Base-by-base conservation (phyloP, 2,113 vertebrate genomes). In the Malurus alboscapulatus region DNA sequence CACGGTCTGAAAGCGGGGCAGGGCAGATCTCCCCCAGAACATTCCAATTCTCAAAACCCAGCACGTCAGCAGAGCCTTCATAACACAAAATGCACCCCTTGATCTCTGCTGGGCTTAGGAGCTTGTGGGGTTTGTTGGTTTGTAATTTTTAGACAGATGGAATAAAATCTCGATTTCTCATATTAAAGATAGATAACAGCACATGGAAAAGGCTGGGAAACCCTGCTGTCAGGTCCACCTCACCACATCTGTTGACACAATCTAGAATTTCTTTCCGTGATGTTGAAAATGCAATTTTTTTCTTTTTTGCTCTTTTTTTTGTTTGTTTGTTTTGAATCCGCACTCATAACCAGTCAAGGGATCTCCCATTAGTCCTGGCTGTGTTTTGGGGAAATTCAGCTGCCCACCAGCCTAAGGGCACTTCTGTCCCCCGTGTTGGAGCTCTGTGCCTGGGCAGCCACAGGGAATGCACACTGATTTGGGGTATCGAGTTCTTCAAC, bases 391-490 rank as follows among this genome's bases (percentile, higher is more conserved):
- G 18, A 47, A 54, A 32, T 14, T 14, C 74, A 83, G 29, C 15
- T 48, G 67, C 9, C 12, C 50, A 22, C 3, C 53, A 71, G 51
- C 44, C 51, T 17, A 48, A 53, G 34, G 8, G 25, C 38, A 4
- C 3, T 27, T 57, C 34, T 18, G 58, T 65, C 16, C 32, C 34
- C 38, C 0, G 0, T 9, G 12, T 4, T 42, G 62, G 40, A 84
- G 63, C 17, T 32, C 32, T 67, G 14, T 59, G 38, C 58, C 44
- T 34, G 58, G 38, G 54, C 45, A 89, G 77, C 59, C 36, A 6
- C 1, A 5, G 16, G 32, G 10, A 2, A 67, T 3, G 12, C 26
- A n/a, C 6, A 0, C 1, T 36, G 36, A 29, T 53, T 12, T 4
- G 1, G 14, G 18, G 29, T 21, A 65, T 9, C 0, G 5, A 29